Conservation (phyloP, 2,888 invertebrate genomes). For the Calameuta pallipes region DNA sequence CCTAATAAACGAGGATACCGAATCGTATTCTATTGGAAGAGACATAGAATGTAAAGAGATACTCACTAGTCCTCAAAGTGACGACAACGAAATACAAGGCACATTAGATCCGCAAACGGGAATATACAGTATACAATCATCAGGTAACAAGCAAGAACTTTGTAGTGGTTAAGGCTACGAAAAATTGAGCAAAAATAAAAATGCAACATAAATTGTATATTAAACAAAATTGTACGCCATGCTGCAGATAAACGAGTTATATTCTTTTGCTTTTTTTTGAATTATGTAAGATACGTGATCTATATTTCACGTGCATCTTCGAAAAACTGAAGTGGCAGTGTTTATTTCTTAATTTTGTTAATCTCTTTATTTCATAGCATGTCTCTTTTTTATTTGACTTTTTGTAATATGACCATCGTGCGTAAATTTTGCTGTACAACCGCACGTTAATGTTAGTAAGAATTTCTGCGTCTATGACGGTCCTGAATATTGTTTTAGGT, state of each 20-base stretch:
- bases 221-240: background rate
- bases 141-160: constrained; percentile 14
- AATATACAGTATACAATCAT: constrained; percentile 31
- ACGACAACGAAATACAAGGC: constrained; percentile 23
- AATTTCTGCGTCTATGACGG: background rate
- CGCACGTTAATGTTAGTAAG: background rate
- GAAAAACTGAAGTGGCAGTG: background rate
- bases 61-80: constrained; percentile 22
- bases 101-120: constrained; percentile 48
- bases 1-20: constrained; percentile 3
- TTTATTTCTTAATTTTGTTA: background rate
- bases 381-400: background rate
- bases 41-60: constrained; percentile 31
- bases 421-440: background rate
- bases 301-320: background rate
- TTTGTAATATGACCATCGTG: background rate
- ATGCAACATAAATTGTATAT: background rate
- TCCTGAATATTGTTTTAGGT: constrained; percentile 25
- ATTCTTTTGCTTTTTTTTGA: background rate
- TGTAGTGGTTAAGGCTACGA: background rate
- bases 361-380: background rate
- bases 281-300: background rate
- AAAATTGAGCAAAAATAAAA: background rate
- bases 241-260: background rate
- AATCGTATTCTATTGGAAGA: constrained; percentile 26